Evolutionary conservation across 1,140 invertebrate genomes (phyloP), one percentile per base, ranked within the genome.

Genomic region (Caerostris darwini): DNA sequence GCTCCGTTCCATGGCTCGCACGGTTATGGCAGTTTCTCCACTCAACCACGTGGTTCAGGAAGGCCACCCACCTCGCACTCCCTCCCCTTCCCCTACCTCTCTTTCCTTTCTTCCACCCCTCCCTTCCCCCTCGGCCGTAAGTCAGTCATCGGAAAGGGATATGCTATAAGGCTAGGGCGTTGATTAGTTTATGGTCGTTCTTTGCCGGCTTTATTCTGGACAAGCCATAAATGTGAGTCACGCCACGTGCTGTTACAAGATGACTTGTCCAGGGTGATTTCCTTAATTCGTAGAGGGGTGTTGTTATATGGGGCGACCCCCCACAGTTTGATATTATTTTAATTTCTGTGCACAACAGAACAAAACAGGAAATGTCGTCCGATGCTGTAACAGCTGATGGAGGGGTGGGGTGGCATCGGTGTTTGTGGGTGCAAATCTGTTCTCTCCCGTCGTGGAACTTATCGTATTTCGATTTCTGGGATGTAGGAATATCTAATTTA

Each of bases 191-290:
- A 93, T 93, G 83, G 90, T 77, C 54, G 7, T 50, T 50, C 83
- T n/a, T 34, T 58, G n/a, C 54, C 53, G 10, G 61, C 59, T 17
- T 54, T 50, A 54, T 53, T 34, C 77, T 7, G 71, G 34, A 93
- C 82, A 77, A 61, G 92, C 83, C 53, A 93, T 93, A 93, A 77
- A 92, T 59, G 58, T 93, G 92, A 93, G n/a, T 93, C 92, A 93
- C 53, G 61, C 83, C 71, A 91, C 90, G 71, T 90, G 88, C 69
- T 69, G 69, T 53, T 56, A 19, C n/a, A 77, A 8, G 19, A 87
- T 34, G 54, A 58, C 54, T 85, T 59, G 56, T 19, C 57, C 56
- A 67, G 86, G 86, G 34, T 50, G 86, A 64, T 56, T 90, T 71
- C 64, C 67, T 61, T 67, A 71, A 85, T 58, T 19, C 57, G 57